Evolutionary conservation across 2,888 invertebrate genomes (phyloP).

Genomic region (Epsilonema sp.): DNA sequence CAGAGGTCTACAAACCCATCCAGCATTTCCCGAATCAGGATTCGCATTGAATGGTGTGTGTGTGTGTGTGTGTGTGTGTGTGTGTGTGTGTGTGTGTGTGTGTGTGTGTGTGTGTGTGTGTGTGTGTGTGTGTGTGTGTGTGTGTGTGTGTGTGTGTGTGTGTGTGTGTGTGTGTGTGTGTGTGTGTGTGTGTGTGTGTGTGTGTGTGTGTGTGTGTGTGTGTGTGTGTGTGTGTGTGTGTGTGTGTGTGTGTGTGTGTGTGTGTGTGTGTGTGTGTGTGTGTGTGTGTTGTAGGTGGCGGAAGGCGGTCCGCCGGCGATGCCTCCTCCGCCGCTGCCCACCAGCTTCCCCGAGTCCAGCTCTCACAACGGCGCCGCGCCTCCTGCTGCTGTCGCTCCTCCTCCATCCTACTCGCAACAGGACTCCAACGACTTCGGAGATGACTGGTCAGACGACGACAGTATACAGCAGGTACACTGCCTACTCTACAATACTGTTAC

Average conservation of each 20-base stretch:
- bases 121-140: not conserved
- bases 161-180: not conserved
- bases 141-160: not conserved
- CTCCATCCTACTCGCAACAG: not conserved
- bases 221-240: not conserved
- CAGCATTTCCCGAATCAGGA: too few relatives aligned
- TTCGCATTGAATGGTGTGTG: not conserved
- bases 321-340: constrained; percentile 1
- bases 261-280: not conserved
- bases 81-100: not conserved
- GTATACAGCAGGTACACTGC: not conserved
- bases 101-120: not conserved
- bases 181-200: not conserved
- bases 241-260: not conserved
- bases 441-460: not conserved
- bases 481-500: too few relatives aligned
- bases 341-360: not conserved
- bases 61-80: not conserved
- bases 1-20: too few relatives aligned
- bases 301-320: not conserved
- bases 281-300: not conserved
- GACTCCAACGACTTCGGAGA: not conserved
- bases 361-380: not conserved
- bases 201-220: not conserved
- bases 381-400: not conserved